Evolutionary conservation across 1,140 invertebrate species (phyloP), one percentile per base, ranked within the genome.

Genomic region (Neelides sp.): DNA sequence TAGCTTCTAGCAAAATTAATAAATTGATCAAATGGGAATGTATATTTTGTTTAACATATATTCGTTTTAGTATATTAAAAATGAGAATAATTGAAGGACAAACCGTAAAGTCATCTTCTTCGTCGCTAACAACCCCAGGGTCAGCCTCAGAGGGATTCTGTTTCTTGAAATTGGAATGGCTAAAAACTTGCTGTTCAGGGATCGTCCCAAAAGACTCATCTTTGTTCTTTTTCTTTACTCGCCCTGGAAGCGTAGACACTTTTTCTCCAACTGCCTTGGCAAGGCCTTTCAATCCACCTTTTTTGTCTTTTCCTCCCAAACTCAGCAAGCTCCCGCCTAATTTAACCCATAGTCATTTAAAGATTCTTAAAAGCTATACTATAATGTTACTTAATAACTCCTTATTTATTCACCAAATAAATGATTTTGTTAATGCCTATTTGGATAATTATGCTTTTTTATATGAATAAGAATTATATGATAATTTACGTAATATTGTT

Each of bases 41-140:
- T 22, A 48, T 22, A 23, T 22, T 10, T 24, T 44, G 15, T 46
- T 46, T 30, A 13, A 22, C 26, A 10, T 30, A 35, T 17, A 52
- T 32, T 20, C 4, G 8, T 24, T 1, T 2, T 20, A 27, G 20
- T 12, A 39, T 5, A 3, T 35, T 17, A 50, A 22, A 34, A 37
- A 7, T 46, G 35, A 46, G 8, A 52, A 35, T 4, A 40, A 20
- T n/a, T 47, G n/a, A n/a, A n/a, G n/a, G 8, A 62, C 62, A 68
- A 66, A 78, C 75, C 40, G 81, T 78, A 69, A 88, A 88, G 65
- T 88, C 85, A 67, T 88, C 85, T 42, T 86, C 84, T 61, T 84
- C 84, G 64, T 89, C 85, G 69, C 84, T 88, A 3, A 88, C 85
- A 36, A 88, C 85, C 34, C 83, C 86, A n/a, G 83, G 85, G 69